Percentiles rank a stretch among this genome's conserved stretches.
phyloP scores from a whole-genome alignment of 2,797 vertebrate genomes.

The Margarornis squamiger region DNA sequence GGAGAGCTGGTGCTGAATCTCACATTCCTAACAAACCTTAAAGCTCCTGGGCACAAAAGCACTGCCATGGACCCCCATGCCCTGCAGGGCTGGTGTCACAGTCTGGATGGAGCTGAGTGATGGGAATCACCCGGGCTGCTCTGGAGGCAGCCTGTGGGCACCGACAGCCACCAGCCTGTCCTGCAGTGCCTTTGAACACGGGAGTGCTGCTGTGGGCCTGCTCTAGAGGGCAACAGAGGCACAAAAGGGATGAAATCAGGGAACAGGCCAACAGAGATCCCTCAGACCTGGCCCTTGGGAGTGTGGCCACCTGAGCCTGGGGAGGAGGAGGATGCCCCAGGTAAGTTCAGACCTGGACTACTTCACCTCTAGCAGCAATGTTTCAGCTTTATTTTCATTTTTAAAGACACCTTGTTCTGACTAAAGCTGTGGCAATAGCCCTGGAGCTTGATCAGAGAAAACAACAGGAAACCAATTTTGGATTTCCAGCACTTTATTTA shows the following conservation, averaged over 20 bases:
- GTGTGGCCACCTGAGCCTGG: not conserved
- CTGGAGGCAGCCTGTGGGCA: not conserved
- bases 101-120: not conserved
- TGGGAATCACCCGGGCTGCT: not conserved
- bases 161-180: not conserved
- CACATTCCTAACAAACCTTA: not conserved
- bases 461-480: not conserved
- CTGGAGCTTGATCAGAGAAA: not conserved
- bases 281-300: not conserved
- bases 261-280: no score
- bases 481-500: not conserved
- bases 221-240: not conserved
- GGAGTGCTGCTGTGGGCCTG: rapidly evolving
- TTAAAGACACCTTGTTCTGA: not conserved
- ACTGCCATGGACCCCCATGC: not conserved
- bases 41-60: rapidly evolving
- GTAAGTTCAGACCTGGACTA: not conserved
- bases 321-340: not conserved
- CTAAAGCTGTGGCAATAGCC: rapidly evolving
- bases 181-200: not conserved
- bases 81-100: rapidly evolving
- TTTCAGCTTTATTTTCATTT: not conserved
- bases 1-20: not conserved
- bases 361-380: rapidly evolving
- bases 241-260: not conserved